Evolutionary conservation across 2,113 vertebrate species (phyloP), one percentile per base, ranked within the genome.

Genomic region (Coptodon rendalli): DNA sequence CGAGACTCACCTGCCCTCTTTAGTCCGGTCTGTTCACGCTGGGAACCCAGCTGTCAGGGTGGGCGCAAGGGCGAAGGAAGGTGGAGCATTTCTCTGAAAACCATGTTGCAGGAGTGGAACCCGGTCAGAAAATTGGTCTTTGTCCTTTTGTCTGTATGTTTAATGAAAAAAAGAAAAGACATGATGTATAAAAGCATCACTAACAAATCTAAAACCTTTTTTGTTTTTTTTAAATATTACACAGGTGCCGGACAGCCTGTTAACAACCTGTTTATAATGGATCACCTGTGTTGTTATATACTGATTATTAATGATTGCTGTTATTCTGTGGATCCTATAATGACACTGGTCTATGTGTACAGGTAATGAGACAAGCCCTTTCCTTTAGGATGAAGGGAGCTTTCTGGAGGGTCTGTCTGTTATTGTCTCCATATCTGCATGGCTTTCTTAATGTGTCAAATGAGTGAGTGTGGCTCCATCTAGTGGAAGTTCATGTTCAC

Each of bases 191-290:
- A 88, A 83, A 85, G 87, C 86, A 86, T 90, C 81, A 86, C 88
- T 90, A 93, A 92, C 86, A 48, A 91, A 89, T 91, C 57, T 56
- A 73, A 89, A 82, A 80, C 79, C 34, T 24, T 24, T 84, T 90
- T 93, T 93, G 87, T 90, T 89, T 11, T 12, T 73, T 76, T 76
- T 48, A 3, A 89, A 89, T 71, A 88, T 85, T 81, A 93, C 82
- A 86, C 95, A 93, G 95, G 95, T 94, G 95, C 95, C 93, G 94
- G 94, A 94, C 92, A 95, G 93, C 95, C 96, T 97, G 95, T 94
- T 93, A 56, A 92, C 89, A 87, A 88, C 94, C 83, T 89, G 93
- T 95, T 96, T 94, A 91, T 94, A 95, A 94, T 84, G 81, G 84
- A 88, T 83, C 86, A 89, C 80, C 89, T 90, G 91, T 93, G 86